phyloP scores from a whole-genome alignment of 1,140 invertebrate species.

The Phocides pigmalion region DNA sequence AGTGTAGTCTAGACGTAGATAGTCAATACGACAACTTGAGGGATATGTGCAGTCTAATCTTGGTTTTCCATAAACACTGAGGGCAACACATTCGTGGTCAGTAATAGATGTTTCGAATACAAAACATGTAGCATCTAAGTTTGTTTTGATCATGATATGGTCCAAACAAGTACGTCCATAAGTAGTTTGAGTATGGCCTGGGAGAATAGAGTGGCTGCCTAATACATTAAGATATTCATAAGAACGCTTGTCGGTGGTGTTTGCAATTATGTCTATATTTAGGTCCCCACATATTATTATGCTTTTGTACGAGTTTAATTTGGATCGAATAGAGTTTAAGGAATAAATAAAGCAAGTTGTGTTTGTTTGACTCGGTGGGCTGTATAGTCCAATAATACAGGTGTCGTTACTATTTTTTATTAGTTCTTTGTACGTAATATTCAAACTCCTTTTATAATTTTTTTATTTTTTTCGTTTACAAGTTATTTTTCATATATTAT shows the following conservation, averaged over 20 bases:
- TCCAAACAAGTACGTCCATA: constrained; percentile 34
- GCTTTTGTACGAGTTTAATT: constrained; percentile 20
- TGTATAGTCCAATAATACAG: constrained; percentile 27
- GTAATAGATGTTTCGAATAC: constrained; percentile 34
- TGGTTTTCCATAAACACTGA: neutral
- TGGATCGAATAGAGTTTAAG: constrained; percentile 10
- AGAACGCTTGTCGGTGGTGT: neutral
- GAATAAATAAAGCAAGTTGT: constrained; percentile 31
- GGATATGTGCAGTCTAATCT: too few species aligned
- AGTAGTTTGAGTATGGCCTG: constrained; percentile 32
- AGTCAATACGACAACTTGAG: neutral
- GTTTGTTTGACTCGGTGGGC: constrained; percentile 25
- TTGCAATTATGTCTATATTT: constrained; percentile 31
- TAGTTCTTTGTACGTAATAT: too few species aligned
- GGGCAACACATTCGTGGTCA: constrained; percentile 32
- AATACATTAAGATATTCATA: constrained; percentile 36
- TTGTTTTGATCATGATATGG: constrained; percentile 34
- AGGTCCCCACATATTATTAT: constrained; percentile 37
- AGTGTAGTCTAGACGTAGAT: neutral
- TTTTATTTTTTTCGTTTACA: too few species aligned
- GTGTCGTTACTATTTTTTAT: too few species aligned
- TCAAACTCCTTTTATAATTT: too few species aligned
- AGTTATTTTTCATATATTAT: too few species aligned
- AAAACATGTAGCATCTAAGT: constrained; percentile 14
- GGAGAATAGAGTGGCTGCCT: constrained; percentile 28